Evolutionary conservation across 2,113 vertebrate genomes (phyloP).

Genomic region (Ammodytes dubius): DNA sequence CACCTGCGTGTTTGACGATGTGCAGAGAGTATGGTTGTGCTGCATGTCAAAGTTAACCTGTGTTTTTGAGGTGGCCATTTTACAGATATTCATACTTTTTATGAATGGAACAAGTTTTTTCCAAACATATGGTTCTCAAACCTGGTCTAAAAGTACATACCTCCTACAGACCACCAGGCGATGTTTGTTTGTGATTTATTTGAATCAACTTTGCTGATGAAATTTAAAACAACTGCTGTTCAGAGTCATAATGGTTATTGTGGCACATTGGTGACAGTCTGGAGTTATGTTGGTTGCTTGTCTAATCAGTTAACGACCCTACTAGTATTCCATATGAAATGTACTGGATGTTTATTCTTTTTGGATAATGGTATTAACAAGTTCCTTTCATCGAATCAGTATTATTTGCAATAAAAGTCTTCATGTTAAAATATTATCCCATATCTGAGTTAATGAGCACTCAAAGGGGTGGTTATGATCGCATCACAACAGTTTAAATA

Average conservation of each 20-base stretch:
- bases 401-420: slow-evolving; percentile 84
- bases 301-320: slow-evolving; percentile 72
- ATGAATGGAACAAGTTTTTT: slow-evolving; percentile 76
- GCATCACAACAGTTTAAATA: background rate
- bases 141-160: slow-evolving; percentile 75
- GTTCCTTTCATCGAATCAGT: slow-evolving; percentile 77
- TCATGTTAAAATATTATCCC: slow-evolving; percentile 78
- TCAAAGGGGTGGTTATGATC: slow-evolving; percentile 42
- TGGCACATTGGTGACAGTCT: slow-evolving; percentile 80
- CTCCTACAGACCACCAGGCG: slow-evolving; percentile 68
- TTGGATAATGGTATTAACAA: slow-evolving; percentile 79
- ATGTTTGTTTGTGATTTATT: slow-evolving; percentile 73
- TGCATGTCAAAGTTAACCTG: slow-evolving; percentile 87
- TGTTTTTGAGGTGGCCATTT: slow-evolving; percentile 86
- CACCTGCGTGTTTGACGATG: slow-evolving; percentile 85
- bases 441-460: slow-evolving; percentile 75
- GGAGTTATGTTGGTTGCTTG: slow-evolving; percentile 74
- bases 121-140: slow-evolving; percentile 62
- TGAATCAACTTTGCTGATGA: slow-evolving; percentile 64
- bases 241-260: slow-evolving; percentile 73
- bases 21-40: slow-evolving; percentile 87
- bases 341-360: slow-evolving; percentile 83
- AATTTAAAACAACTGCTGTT: slow-evolving; percentile 66
- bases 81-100: slow-evolving; percentile 80
- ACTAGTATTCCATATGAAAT: slow-evolving; percentile 79